Percentiles rank a stretch among this genome's conserved stretches.
These are phyloP conservation scores for Sparidentex hasta DNA, from an alignment of 2,797 vertebrate genomes.

Conservation along the genomic window DNA sequence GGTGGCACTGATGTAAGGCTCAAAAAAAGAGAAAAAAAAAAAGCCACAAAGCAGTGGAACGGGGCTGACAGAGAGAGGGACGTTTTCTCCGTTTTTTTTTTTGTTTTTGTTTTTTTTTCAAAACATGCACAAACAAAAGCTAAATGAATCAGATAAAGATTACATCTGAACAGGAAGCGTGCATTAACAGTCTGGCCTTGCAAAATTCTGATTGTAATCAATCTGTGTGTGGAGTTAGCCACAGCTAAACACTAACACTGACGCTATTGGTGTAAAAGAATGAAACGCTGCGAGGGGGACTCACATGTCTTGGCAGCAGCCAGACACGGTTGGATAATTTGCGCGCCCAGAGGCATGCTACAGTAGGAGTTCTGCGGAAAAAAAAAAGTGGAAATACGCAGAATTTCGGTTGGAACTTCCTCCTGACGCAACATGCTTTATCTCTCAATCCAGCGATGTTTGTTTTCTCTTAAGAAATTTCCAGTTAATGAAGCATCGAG, in stretches of 20 bases:
- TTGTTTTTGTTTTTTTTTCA: conserved; percentile 15
- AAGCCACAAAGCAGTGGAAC: conserved; percentile 40
- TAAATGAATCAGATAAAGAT: conserved; percentile 10
- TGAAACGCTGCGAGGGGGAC: conserved; percentile 10
- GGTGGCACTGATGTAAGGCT: conserved; percentile 64
- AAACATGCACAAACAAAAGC: conserved; percentile 11
- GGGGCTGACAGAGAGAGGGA: conserved; percentile 19
- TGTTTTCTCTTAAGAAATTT: conserved; percentile 7
- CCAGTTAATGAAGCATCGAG: neutral
- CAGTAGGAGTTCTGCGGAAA: neutral
- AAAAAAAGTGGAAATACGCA: conserved; percentile 11
- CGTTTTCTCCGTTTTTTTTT: conserved; percentile 15
- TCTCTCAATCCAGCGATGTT: conserved; percentile 8
- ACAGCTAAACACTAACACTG: conserved; percentile 41
- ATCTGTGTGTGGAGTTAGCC: conserved; percentile 18
- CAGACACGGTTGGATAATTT: conserved; percentile 16
- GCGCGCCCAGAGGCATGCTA: neutral
- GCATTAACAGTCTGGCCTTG: neutral
- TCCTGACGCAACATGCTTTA: neutral
- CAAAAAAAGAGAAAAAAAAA: conserved; percentile 28
- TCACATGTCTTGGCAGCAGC: conserved; percentile 34
- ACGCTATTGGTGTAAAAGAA: conserved; percentile 27
- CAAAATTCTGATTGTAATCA: conserved; percentile 3
- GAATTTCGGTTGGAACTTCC: conserved; percentile 7
- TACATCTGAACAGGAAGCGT: conserved; percentile 6